A percentile compares a stretch with the other conserved stretches of the same genome.
Conservation (phyloP, 2,113 vertebrate species). For the Xenus cinereus region DNA sequence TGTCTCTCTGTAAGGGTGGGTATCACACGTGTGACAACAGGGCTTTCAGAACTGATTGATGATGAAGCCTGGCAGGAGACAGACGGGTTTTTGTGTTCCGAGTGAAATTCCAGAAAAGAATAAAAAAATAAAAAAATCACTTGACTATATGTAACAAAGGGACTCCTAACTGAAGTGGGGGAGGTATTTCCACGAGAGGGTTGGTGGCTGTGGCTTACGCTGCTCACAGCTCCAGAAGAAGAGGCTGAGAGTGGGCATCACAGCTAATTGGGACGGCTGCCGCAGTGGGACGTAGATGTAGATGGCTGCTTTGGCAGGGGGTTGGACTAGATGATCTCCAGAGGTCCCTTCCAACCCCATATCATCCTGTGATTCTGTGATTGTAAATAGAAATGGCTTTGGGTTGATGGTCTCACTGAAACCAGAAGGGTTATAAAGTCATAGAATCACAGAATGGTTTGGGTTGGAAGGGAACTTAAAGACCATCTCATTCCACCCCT, state of each 20-base stretch:
- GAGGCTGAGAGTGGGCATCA: background rate
- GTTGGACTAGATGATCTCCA: too few relatives aligned
- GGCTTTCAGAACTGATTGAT: background rate
- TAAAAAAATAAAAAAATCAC: background rate
- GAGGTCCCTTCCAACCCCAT: too few relatives aligned
- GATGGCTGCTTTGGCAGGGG: too few relatives aligned
- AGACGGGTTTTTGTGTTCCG: background rate
- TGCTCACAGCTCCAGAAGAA: accelerated
- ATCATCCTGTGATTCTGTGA: too few relatives aligned
- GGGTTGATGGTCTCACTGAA: background rate
- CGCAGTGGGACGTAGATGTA: too few relatives aligned
- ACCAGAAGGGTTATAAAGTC: too few relatives aligned
- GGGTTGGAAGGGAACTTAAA: too few relatives aligned
- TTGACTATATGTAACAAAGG: background rate
- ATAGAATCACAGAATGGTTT: too few relatives aligned
- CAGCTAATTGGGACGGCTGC: background rate
- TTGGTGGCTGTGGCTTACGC: background rate
- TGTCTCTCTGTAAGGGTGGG: background rate
- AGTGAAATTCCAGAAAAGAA: background rate
- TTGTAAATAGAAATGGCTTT: background rate
- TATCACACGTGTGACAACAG: background rate
- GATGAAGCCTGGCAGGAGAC: background rate
- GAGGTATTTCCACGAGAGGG: too few relatives aligned
- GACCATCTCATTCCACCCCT: too few relatives aligned
- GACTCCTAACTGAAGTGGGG: accelerated